These are phyloP conservation scores for Apotomis betuletana DNA, from an alignment of 2,888 invertebrate genomes.

Conservation along the genomic window DNA sequence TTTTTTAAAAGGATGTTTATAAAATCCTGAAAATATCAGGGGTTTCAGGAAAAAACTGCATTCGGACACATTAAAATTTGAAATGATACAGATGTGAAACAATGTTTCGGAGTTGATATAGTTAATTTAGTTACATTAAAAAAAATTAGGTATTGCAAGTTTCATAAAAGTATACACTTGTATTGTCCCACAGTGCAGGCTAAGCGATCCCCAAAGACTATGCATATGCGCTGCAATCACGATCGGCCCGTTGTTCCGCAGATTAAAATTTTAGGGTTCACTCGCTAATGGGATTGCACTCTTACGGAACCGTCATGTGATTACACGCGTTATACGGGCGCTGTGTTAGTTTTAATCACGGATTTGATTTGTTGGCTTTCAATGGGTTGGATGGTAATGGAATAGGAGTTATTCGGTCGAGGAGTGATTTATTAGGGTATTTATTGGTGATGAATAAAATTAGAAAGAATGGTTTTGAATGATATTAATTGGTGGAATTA, in stretches of 20 bases:
- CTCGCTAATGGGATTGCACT: conserved; percentile 82
- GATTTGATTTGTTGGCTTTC: conserved; percentile 53
- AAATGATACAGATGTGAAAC: no score
- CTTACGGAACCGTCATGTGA: conserved; percentile 69
- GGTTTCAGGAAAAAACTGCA: no score
- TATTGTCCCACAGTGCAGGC: conserved; percentile 61
- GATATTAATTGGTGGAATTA: not conserved
- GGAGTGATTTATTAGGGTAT: conserved; percentile 15
- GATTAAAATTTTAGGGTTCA: conserved; percentile 84
- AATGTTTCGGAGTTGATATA: no score
- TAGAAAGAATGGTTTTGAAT: not conserved
- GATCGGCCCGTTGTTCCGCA: conserved; percentile 79
- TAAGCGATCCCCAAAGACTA: conserved; percentile 82
- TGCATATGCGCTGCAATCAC: conserved; percentile 83
- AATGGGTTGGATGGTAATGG: conserved; percentile 51
- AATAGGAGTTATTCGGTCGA: conserved; percentile 5
- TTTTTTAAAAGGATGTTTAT: no score
- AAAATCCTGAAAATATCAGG: no score
- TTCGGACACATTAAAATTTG: no score
- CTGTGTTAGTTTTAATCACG: conserved; percentile 76
- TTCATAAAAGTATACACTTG: not conserved
- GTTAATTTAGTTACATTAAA: no score
- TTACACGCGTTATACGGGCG: conserved; percentile 66
- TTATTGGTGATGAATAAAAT: no score
- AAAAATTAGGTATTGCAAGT: no score